Evolutionary conservation across 2,888 invertebrate genomes (phyloP), one percentile per base, ranked within the genome.

Genomic region (Tortrix viridana): DNA sequence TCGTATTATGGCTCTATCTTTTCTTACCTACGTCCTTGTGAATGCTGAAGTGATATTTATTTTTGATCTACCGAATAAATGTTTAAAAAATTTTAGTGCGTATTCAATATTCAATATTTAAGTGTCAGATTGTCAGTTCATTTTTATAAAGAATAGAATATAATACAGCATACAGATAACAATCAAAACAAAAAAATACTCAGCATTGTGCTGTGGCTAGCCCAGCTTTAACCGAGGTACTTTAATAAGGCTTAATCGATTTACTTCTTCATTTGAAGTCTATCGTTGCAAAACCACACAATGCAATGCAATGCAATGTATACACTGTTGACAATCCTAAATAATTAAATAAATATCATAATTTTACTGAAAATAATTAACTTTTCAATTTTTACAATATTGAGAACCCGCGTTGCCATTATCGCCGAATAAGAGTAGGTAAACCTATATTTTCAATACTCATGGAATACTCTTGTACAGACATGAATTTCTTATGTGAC

Each of bases 401-500:
- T 9, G 9, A 9, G 16, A 16, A 12, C 5, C 1, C 14, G 26
- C 9, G 26, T 26, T 14, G n/a, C 16, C 16, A 41, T 41, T 41
- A n/a, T 5, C 16, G 2, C 6, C 16, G 0, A n/a, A 41, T 6
- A 41, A 5, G 5, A 19, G 6, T 6, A 14, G 37, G 6, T 6
- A 14, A 50, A 19, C 6, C 7, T 20, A 16, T 14, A 19, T n/a
- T 9, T 43, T 12, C 32, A 41, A 26, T 58, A 5, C 23, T 6
- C 19, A 49, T 19, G n/a, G 26, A 50, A 50, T 58, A 41, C 16
- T 20, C 12, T 47, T 37, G 47, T 47, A 4, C 9, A 9, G n/a
- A 2, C 46, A 41, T 52, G n/a, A 62, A 62, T 52, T 53, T 50
- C 16, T 20, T 48, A 32, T 58, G 58, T 58, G 57, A 53, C 58